Evolutionary conservation across 2,888 invertebrate species (phyloP), one percentile per base, ranked within the genome.

Genomic region (Pseudococcus viburni): DNA sequence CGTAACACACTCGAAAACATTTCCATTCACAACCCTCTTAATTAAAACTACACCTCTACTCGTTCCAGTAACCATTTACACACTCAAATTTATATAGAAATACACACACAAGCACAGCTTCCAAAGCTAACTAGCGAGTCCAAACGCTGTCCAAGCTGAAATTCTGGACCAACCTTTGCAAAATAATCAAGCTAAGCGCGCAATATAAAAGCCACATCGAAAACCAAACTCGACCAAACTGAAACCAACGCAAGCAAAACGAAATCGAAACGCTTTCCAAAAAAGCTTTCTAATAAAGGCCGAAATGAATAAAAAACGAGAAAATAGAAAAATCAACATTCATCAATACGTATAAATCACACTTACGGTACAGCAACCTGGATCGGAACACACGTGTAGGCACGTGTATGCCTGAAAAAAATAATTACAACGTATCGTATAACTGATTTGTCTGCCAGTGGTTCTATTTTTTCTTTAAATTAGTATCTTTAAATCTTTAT

Each of bases 321-420:
- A 42, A 73, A 73, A 85, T 7, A 88, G 84, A 26, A 42, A 88
- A 84, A n/a, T 68, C n/a, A 64, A 83, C 39, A 39, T 86, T 85
- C n/a, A 17, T 90, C 89, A 91, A 95, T 94, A 95, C 95, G 91
- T 94, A 93, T n/a, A 51, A 80, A n/a, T 39, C 46, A 88, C 84
- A 95, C 94, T 96, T 96, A 96, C 90, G 95, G 95, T 91, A 87
- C 90, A 89, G 89, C 89, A 90, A 89, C 89, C 89, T 94, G 94
- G 92, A 95, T 96, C 94, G 95, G 96, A 95, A 93, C 96, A 97
- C 92, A 96, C 96, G 93, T 97, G 96, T 90, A 97, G 94, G 92
- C 96, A 95, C 91, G 96, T 96, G 94, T 97, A 97, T 90, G 95
- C 96, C 97, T 97, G 96, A 92, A 93, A 93, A 89, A 88, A 88